Base-by-base conservation (phyloP, 1,140 invertebrate genomes). In the Zaprionus africanus region DNA sequence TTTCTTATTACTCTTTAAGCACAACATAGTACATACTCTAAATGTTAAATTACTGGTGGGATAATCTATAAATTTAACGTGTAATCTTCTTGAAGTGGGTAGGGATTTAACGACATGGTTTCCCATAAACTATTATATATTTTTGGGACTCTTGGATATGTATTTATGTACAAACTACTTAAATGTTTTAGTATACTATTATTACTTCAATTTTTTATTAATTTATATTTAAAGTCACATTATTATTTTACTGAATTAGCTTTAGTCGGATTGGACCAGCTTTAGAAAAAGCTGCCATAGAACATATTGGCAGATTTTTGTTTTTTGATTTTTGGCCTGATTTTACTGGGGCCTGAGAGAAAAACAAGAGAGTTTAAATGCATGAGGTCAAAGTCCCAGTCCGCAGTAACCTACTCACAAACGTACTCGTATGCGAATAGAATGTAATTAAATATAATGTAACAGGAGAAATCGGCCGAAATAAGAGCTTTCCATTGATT, bases 41-140 rank as follows among this genome's bases (percentile, higher is more conserved):
- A 22, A 34, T 63, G 24, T 54, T 26, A 15, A 24, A 24, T 59
- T 24, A 24, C 41, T 41, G 57, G 57, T 59, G 57, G 36, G 56
- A 58, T 58, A 22, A 41, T 22, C 17, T 57, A 36, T 57, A 17
- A 17, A 6, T n/a, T 7, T 6, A 9, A 15, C n/a, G n/a, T n/a
- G n/a, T 43, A 43, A 17, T n/a, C 2, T 43, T 17, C n/a, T n/a
- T n/a, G n/a, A n/a, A n/a, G n/a, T n/a, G 38, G 15, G 13, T 41
- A n/a, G 15, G 38, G 5, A n/a, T 41, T n/a, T 4, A 41, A n/a
- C 5, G 22, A 22, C 22, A 22, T 22, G 13, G 15, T n/a, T 41
- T 41, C 26, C 26, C 26, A 26, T n/a, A 41, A 5, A n/a, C 5
- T n/a, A 41, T 38, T 38, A 1, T 5, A 6, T 41, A 15, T 41